A percentile compares a stretch with the other conserved stretches of the same genome.
phyloP scores from a whole-genome alignment of 2,797 vertebrate genomes.

The Iguana delicatissima region DNA sequence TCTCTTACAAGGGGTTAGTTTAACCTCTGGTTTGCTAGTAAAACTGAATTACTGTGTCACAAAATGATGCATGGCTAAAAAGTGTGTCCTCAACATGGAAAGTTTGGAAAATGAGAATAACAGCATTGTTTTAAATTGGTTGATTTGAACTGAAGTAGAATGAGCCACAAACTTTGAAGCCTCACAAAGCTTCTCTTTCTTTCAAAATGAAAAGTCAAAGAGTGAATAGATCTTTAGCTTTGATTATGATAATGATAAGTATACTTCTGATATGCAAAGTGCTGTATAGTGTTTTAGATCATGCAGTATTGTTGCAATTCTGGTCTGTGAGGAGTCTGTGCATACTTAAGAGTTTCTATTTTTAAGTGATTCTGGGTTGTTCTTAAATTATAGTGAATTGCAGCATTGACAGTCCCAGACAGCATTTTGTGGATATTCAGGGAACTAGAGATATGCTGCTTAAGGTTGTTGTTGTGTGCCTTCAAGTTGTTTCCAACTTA shows the following conservation, averaged over 20 bases:
- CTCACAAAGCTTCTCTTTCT: background rate
- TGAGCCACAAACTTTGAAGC: background rate
- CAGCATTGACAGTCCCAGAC: background rate
- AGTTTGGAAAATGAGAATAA: background rate
- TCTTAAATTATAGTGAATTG: background rate
- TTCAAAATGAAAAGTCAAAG: background rate
- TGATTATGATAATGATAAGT: background rate
- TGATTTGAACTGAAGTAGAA: background rate
- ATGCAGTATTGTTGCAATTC: background rate
- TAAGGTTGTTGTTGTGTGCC: too few species aligned
- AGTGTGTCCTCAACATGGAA: too few species aligned
- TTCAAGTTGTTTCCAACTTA: too few species aligned
- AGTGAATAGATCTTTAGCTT: background rate
- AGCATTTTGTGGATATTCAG: background rate
- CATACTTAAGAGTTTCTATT: background rate
- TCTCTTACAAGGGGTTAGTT: too few species aligned
- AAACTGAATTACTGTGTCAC: too few species aligned
- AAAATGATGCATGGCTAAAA: too few species aligned
- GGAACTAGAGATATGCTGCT: background rate
- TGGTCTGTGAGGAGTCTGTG: background rate
- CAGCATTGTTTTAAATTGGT: background rate
- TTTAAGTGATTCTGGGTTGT: background rate
- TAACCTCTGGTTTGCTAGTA: too few species aligned
- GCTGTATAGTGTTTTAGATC: background rate
- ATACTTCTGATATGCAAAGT: background rate